These are phyloP conservation scores for Eristalis arbustorum DNA, from an alignment of 2,888 invertebrate genomes.

Conservation along the genomic window DNA sequence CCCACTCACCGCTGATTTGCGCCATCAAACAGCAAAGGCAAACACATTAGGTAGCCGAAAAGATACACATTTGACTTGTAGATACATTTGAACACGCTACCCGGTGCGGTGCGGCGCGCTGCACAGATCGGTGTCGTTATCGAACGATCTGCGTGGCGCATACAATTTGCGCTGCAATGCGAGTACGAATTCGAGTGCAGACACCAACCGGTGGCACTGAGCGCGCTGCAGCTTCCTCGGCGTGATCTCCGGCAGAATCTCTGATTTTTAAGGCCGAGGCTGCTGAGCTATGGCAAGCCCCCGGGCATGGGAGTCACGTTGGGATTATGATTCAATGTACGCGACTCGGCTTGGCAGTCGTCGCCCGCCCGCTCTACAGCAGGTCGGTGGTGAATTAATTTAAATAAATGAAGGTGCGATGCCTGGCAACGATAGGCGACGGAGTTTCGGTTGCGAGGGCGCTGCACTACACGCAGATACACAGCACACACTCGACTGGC, in stretches of 20 bases:
- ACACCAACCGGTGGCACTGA: neutral
- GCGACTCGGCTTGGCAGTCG: neutral
- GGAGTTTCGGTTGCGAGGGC: slow-evolving; percentile 37
- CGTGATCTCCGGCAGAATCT: neutral
- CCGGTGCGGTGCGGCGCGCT: too few relatives aligned
- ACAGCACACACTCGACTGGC: slow-evolving; percentile 29
- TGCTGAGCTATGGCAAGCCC: slow-evolving; percentile 47
- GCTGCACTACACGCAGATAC: slow-evolving; percentile 18
- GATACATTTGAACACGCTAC: slow-evolving; percentile 30
- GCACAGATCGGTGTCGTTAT: slow-evolving; percentile 42
- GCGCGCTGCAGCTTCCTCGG: slow-evolving; percentile 18
- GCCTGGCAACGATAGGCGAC: slow-evolving; percentile 60
- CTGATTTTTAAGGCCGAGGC: slow-evolving; percentile 42
- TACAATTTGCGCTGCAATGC: slow-evolving; percentile 56
- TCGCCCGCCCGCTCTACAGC: slow-evolving; percentile 53
- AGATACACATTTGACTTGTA: slow-evolving; percentile 65
- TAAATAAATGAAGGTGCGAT: slow-evolving; percentile 70
- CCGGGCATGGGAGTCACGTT: neutral
- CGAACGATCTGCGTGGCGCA: slow-evolving; percentile 57
- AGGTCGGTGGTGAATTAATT: slow-evolving; percentile 69
- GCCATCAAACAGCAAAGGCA: slow-evolving; percentile 35
- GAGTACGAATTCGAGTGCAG: slow-evolving; percentile 6
- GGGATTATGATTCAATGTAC: slow-evolving; percentile 49
- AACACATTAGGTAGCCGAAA: slow-evolving; percentile 41
- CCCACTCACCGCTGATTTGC: slow-evolving; percentile 40